A percentile compares a stretch with the other conserved stretches of the same genome.
phyloP scores from a whole-genome alignment of 2,888 invertebrate genomes.

The Drosophila ezoana region DNA sequence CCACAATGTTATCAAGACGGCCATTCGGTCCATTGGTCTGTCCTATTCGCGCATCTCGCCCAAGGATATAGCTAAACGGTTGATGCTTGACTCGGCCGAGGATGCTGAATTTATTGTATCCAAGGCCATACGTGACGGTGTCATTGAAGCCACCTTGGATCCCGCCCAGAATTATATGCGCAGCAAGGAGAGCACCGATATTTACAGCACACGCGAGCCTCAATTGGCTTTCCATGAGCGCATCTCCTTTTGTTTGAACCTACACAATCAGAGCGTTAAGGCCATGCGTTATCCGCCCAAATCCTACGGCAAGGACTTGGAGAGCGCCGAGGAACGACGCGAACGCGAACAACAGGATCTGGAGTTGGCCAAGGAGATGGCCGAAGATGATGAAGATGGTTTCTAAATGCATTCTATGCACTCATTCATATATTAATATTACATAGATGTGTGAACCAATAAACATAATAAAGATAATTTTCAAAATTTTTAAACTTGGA shows the following conservation, averaged over 20 bases:
- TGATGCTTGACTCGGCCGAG: conserved; percentile 96
- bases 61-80: conserved; percentile 96
- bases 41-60: conserved; percentile 99
- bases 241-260: conserved; percentile 98
- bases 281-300: conserved; percentile 99
- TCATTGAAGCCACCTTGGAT: conserved; percentile 98
- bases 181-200: conserved; percentile 98
- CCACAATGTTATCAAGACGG: conserved; percentile 99
- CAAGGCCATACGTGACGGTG: conserved; percentile 98
- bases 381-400: conserved; percentile 99
- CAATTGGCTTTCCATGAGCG: conserved; percentile 98
- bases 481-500: conserved; percentile 13
- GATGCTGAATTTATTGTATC: conserved; percentile 99
- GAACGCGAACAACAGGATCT: conserved; percentile 99
- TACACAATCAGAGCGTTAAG: conserved; percentile 99
- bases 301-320: conserved; percentile 98
- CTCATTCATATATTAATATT: conserved; percentile 35
- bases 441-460: conserved; percentile 47
- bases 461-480: conserved; percentile 48
- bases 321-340: conserved; percentile 97
- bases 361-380: conserved; percentile 99
- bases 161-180: conserved; percentile 98
- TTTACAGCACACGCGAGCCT: conserved; percentile 98
- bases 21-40: conserved; percentile 96
- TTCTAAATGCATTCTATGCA: conserved; percentile 85